Evolutionary conservation across 2,797 vertebrate species (phyloP).

Genomic region (Eidolon dupreanum): DNA sequence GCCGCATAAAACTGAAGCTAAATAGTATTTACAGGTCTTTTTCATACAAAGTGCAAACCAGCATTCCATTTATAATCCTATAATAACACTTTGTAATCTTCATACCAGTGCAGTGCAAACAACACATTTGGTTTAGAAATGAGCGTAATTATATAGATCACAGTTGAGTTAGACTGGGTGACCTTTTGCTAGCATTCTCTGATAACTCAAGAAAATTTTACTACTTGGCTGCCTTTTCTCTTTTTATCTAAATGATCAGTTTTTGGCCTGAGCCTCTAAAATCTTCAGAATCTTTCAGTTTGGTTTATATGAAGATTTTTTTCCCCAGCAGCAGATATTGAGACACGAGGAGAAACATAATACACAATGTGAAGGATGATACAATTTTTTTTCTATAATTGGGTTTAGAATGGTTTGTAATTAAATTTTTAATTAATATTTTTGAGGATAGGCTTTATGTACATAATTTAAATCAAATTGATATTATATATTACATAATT

Average conservation of each 20-base stretch:
- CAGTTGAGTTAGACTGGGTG: slow-evolving; percentile 57
- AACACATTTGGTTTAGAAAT: slow-evolving; percentile 71
- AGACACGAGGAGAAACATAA: neutral
- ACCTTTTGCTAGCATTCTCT: slow-evolving; percentile 68
- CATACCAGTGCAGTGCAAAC: slow-evolving; percentile 69
- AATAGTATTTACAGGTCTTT: slow-evolving; percentile 75
- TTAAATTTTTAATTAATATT: neutral
- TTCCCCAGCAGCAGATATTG: neutral
- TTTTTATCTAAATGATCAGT: slow-evolving; percentile 51
- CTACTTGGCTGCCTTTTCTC: slow-evolving; percentile 70
- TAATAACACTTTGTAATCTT: slow-evolving; percentile 64
- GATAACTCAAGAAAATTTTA: slow-evolving; percentile 74
- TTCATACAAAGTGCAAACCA: slow-evolving; percentile 68
- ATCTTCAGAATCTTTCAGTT: slow-evolving; percentile 59
- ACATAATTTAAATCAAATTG: slow-evolving; percentile 9
- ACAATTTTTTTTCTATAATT: neutral
- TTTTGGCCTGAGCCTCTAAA: slow-evolving; percentile 55
- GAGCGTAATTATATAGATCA: slow-evolving; percentile 73
- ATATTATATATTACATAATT: neutral
- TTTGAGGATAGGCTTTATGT: neutral
- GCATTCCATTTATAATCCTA: slow-evolving; percentile 73
- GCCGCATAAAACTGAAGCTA: slow-evolving; percentile 58
- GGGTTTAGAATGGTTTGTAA: neutral
- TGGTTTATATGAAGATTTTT: neutral
- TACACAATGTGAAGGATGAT: neutral